Conservation (phyloP, 1,140 invertebrate genomes). For the Berghia stephanieae region DNA sequence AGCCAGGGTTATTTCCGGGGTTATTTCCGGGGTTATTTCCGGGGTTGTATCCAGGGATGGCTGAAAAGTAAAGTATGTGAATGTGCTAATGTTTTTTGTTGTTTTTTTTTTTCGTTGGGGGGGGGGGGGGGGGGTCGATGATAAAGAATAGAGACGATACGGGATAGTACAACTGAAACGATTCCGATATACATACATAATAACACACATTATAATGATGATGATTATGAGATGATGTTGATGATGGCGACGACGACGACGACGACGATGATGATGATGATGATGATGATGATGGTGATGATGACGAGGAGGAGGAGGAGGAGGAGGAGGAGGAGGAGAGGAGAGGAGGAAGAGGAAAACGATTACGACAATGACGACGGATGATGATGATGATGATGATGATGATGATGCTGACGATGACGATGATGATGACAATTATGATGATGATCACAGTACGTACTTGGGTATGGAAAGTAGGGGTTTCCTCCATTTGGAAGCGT, state of each 20-base stretch:
- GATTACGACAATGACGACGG: too few relatives aligned
- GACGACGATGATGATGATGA: constrained; percentile 9
- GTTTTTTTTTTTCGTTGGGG: neutral
- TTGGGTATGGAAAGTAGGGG: neutral
- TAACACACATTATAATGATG: neutral
- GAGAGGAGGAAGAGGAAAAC: neutral
- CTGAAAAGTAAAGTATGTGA: too few relatives aligned
- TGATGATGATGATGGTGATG: constrained; percentile 24
- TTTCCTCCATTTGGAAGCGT: neutral
- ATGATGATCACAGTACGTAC: neutral
- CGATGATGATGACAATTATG: too few relatives aligned
- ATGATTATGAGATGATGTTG: too few relatives aligned
- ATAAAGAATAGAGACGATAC: neutral
- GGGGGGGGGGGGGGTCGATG: neutral
- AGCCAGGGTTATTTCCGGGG: too few relatives aligned
- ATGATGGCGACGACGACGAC: neutral
- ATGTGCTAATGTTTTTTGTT: neutral
- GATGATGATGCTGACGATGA: too few relatives aligned
- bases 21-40: too few relatives aligned
- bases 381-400: too few relatives aligned
- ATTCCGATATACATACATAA: neutral
- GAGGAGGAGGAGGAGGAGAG: neutral
- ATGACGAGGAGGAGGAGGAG: neutral
- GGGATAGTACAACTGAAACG: neutral
- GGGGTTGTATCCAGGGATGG: too few relatives aligned